Conservation (phyloP, 2,113 vertebrate genomes). For the Paedocypris sp. region DNA sequence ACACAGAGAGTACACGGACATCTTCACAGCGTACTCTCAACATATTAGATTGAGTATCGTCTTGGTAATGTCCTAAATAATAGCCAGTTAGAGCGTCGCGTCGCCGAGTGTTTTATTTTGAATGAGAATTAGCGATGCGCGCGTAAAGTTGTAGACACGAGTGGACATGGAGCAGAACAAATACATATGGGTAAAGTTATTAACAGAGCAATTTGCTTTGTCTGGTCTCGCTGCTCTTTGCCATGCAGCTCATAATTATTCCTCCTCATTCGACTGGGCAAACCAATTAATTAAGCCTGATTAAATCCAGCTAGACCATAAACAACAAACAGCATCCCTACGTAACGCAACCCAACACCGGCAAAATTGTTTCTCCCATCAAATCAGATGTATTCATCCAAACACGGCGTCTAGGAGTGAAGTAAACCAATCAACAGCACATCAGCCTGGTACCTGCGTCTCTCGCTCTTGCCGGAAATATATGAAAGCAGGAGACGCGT, state of each 20-base stretch:
- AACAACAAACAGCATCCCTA: neutral
- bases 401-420: conserved; percentile 12
- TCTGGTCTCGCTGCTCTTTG: conserved; percentile 16
- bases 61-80: neutral
- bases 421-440: conserved; percentile 26
- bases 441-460: neutral
- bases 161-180: conserved; percentile 1
- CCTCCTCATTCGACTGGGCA: conserved; percentile 13
- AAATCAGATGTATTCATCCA: neutral
- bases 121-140: neutral
- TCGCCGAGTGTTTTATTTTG: conserved; percentile 1
- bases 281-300: conserved; percentile 19
- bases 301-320: conserved; percentile 16
- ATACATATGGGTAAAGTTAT: conserved; percentile 7
- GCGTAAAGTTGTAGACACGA: neutral
- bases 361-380: neutral
- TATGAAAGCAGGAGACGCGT: neutral
- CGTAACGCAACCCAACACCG: neutral
- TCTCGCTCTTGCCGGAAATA: neutral
- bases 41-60: neutral
- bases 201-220: conserved; percentile 14
- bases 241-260: conserved; percentile 17
- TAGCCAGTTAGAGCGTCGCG: neutral
- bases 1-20: neutral
- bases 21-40: neutral